Evolutionary conservation across 2,113 vertebrate species (phyloP).

Genomic region (Notarius lentiginosus): DNA sequence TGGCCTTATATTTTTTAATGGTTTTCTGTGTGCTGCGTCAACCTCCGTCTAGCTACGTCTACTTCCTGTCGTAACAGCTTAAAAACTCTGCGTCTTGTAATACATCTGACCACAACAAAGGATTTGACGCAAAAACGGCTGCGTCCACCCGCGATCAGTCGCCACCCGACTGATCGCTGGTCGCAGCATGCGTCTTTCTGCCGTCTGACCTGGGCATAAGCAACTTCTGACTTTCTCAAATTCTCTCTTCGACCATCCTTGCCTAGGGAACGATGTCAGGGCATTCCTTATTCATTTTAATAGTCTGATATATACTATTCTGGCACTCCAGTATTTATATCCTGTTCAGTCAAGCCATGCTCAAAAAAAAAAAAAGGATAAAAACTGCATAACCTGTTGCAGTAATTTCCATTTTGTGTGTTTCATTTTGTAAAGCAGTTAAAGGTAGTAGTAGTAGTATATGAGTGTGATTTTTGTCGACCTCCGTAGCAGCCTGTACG

Average conservation of each 20-base stretch:
- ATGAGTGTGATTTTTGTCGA: neutral
- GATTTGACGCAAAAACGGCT: no score
- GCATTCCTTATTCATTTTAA: conserved; percentile 23
- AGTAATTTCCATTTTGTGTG: neutral
- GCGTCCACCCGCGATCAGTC: no score
- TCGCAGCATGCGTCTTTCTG: no score
- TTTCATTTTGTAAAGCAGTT: neutral
- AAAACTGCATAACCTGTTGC: conserved; percentile 12
- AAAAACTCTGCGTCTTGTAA: no score
- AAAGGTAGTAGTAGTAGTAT: neutral
- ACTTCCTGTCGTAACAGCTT: no score
- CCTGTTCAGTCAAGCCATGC: neutral
- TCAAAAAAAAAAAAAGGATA: neutral
- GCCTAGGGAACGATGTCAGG: conserved; percentile 10
- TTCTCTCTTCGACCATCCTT: neutral
- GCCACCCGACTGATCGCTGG: no score
- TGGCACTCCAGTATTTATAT: conserved; percentile 14
- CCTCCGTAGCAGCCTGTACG: neutral
- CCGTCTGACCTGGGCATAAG: neutral
- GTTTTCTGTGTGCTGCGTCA: no score
- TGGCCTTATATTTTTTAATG: no score
- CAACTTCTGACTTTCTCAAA: conserved; percentile 7
- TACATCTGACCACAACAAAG: no score
- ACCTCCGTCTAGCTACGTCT: no score
- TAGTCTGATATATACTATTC: conserved; percentile 15